phyloP scores from a whole-genome alignment of 1,140 invertebrate genomes.

The Gryon sp. region DNA sequence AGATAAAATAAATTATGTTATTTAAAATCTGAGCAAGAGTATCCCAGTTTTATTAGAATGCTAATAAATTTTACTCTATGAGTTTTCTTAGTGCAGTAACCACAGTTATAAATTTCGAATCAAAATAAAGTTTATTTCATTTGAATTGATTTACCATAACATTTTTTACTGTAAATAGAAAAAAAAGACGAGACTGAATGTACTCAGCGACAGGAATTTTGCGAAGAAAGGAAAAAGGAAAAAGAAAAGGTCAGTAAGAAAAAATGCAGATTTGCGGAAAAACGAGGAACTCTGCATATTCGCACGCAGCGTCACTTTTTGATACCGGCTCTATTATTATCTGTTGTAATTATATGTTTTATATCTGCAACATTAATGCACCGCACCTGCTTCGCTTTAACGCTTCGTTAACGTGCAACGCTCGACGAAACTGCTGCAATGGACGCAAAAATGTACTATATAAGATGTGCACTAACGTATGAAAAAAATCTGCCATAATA shows the following conservation, averaged over 20 bases:
- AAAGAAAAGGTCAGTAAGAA: neutral
- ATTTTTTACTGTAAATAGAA: too few relatives aligned
- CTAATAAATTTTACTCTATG: too few relatives aligned
- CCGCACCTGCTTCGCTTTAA: conserved; percentile 76
- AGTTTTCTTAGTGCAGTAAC: too few relatives aligned
- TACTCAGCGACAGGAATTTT: too few relatives aligned
- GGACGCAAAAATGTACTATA: conserved; percentile 51
- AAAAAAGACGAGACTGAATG: too few relatives aligned
- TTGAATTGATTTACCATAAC: too few relatives aligned
- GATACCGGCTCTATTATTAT: conserved; percentile 60
- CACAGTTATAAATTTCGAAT: too few relatives aligned
- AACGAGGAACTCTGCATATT: conserved; percentile 39
- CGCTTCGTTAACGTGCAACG: conserved; percentile 76
- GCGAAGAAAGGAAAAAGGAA: neutral
- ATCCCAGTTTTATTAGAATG: too few relatives aligned
- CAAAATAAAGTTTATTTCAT: too few relatives aligned
- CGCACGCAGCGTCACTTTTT: conserved; percentile 49
- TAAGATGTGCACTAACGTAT: conserved; percentile 62
- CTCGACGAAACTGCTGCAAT: conserved; percentile 67
- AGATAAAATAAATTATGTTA: too few relatives aligned
- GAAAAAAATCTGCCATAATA: conserved; percentile 58
- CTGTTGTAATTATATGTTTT: conserved; percentile 70
- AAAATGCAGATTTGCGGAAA: conserved; percentile 7
- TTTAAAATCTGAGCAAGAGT: too few relatives aligned
- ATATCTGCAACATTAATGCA: conserved; percentile 68